These are phyloP conservation scores for Hirtodrosophila confusa DNA, from an alignment of 2,888 invertebrate species.

Conservation along the genomic window DNA sequence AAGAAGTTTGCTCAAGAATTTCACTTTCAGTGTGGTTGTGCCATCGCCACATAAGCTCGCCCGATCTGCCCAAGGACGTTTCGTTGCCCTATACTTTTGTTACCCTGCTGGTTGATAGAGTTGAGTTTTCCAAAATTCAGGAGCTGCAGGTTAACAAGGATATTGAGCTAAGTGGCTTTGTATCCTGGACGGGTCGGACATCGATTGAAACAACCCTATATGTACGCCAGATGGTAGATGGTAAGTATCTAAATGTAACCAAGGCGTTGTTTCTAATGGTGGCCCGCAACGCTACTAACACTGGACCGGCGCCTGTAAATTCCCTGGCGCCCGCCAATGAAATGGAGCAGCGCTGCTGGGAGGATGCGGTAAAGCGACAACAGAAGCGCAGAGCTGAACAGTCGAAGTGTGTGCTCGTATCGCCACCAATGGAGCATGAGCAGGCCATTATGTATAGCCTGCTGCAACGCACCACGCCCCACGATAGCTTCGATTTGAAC, in stretches of 20 bases:
- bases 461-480: constrained; percentile 87
- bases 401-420: constrained; percentile 86
- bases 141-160: constrained; percentile 85
- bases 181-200: constrained; percentile 89
- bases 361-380: constrained; percentile 86
- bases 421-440: constrained; percentile 88
- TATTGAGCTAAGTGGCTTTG: constrained; percentile 89
- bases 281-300: constrained; percentile 87
- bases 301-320: constrained; percentile 86
- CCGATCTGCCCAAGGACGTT: constrained; percentile 85
- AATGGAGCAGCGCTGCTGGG: constrained; percentile 86
- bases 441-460: constrained; percentile 88
- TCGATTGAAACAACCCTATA: constrained; percentile 90
- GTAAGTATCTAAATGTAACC: constrained; percentile 82
- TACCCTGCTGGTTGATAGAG: constrained; percentile 90
- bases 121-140: constrained; percentile 84
- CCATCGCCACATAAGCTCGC: constrained; percentile 87
- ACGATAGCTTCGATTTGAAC: constrained; percentile 85
- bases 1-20: too few species aligned
- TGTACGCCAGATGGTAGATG: constrained; percentile 86
- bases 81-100: constrained; percentile 88
- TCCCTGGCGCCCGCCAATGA: constrained; percentile 86
- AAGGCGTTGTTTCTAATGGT: constrained; percentile 90
- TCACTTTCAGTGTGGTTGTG: constrained; percentile 87
- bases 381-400: constrained; percentile 84